Evolutionary conservation across 2,888 invertebrate species (phyloP).

Genomic region (Therioaphis trifolii): DNA sequence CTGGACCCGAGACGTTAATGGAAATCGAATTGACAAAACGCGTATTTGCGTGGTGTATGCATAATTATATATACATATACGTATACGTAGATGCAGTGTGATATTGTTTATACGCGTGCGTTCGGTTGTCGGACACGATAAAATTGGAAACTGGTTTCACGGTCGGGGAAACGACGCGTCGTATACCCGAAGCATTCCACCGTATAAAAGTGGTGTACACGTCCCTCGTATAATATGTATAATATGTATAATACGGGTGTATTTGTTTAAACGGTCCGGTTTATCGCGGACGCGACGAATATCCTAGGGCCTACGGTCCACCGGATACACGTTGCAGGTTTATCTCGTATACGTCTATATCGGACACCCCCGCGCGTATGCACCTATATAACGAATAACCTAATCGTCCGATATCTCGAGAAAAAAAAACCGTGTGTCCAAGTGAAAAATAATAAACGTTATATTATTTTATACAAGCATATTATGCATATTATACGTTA

Average conservation of each 20-base stretch:
- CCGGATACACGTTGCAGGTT: too few species aligned
- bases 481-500: too few species aligned
- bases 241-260: background rate
- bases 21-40: slow-evolving; percentile 48
- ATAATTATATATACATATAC: background rate
- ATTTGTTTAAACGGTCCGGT: slow-evolving; percentile 47
- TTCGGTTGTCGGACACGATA: slow-evolving; percentile 48
- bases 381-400: too few species aligned
- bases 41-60: background rate
- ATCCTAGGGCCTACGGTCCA: too few species aligned
- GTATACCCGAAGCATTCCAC: slow-evolving; percentile 29
- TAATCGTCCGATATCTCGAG: too few species aligned
- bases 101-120: background rate
- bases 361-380: too few species aligned
- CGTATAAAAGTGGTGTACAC: background rate
- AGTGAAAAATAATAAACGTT: too few species aligned
- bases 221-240: too few species aligned
- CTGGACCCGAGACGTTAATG: slow-evolving; percentile 4
- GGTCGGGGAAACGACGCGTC: slow-evolving; percentile 1
- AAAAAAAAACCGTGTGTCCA: too few species aligned
- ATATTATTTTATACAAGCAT: too few species aligned
- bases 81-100: background rate
- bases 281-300: slow-evolving; percentile 39
- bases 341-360: too few species aligned
- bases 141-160: slow-evolving; percentile 44